Percentiles rank a stretch among this genome's conserved stretches.
phyloP scores from a whole-genome alignment of 2,797 vertebrate species.

The Peromyscus nudipes region DNA sequence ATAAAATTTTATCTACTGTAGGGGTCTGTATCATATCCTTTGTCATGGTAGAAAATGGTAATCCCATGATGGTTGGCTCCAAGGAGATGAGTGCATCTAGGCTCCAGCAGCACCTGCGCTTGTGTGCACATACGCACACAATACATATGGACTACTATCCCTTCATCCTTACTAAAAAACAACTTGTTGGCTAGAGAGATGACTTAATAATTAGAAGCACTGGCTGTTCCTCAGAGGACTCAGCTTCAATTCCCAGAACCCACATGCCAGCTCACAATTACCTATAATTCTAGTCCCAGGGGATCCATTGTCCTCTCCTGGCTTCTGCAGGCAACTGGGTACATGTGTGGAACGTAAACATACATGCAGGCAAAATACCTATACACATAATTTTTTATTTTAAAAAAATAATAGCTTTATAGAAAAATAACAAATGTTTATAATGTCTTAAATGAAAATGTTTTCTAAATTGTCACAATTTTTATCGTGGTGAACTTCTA shows the following conservation, averaged over 20 bases:
- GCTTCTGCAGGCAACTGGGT: background rate
- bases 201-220: background rate
- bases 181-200: background rate
- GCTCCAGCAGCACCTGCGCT: background rate
- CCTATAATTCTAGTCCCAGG: background rate
- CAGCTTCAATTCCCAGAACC: background rate
- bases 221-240: background rate
- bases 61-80: background rate
- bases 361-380: background rate
- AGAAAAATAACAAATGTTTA: slow-evolving; percentile 24
- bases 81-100: background rate
- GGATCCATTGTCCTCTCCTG: background rate
- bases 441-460: slow-evolving; percentile 34
- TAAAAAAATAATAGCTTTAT: slow-evolving; percentile 48
- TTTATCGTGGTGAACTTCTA: slow-evolving; percentile 33
- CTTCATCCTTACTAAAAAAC: background rate
- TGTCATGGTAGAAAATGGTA: slow-evolving; percentile 7
- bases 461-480: slow-evolving; percentile 20
- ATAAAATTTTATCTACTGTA: background rate
- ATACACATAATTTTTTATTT: background rate
- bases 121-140: background rate
- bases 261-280: background rate
- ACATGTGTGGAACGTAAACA: background rate
- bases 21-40: background rate
- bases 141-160: background rate